Conservation (phyloP, 2,797 vertebrate species). For the Phylloscopus collybita region DNA sequence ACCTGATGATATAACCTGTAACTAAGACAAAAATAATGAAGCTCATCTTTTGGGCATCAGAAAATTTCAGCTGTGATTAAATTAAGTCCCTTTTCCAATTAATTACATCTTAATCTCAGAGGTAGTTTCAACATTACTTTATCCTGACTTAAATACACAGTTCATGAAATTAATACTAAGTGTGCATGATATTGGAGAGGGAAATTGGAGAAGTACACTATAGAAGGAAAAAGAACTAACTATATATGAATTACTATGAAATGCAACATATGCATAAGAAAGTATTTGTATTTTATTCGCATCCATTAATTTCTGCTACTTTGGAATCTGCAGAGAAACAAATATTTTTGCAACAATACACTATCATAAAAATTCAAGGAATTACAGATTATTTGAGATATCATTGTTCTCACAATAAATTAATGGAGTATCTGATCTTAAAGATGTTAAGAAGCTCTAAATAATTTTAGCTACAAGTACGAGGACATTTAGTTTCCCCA, state of each 20-base stretch:
- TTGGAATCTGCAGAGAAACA: background rate
- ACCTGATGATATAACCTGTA: background rate
- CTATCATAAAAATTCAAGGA: background rate
- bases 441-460: background rate
- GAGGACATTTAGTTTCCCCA: background rate
- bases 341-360: background rate
- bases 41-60: background rate
- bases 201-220: background rate
- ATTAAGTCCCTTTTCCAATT: background rate
- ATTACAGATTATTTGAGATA: background rate
- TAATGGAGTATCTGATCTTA: background rate
- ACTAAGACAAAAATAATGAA: background rate
- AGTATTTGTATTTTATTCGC: background rate
- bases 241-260: background rate
- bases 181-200: background rate
- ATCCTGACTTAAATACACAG: background rate
- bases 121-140: background rate
- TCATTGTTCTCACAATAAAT: background rate
- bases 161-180: background rate
- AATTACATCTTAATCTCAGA: background rate
- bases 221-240: background rate
- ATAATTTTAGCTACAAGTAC: background rate
- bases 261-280: background rate
- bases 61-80: background rate
- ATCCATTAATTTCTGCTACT: background rate